These are phyloP conservation scores for Rhombomys opimus DNA, from an alignment of 2,113 vertebrate genomes.

Conservation along the genomic window DNA sequence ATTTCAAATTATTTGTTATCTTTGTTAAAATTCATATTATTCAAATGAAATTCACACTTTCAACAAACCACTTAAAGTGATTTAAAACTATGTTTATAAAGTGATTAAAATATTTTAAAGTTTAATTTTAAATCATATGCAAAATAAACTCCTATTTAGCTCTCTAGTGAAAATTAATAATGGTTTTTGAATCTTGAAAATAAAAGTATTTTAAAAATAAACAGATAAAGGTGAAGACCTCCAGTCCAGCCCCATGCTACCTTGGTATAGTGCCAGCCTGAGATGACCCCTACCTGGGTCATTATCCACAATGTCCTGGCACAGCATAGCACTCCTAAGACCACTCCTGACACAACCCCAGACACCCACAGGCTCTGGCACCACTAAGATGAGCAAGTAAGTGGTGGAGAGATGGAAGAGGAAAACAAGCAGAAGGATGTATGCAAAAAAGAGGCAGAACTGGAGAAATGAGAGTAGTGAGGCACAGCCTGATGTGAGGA, in stretches of 20 bases:
- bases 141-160: not conserved
- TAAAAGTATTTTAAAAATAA: not conserved
- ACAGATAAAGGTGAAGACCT: not conserved
- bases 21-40: not conserved
- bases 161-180: not conserved
- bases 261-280: not conserved
- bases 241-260: not conserved
- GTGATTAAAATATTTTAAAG: not conserved
- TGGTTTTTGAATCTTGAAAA: not conserved
- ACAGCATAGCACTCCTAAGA: not conserved
- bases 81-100: not conserved
- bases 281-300: too few species aligned
- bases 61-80: not conserved
- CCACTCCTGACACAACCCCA: not conserved
- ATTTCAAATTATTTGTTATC: not conserved
- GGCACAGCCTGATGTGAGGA: not conserved
- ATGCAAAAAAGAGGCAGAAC: not conserved
- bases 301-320: too few species aligned
- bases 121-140: not conserved
- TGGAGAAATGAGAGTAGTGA: not conserved
- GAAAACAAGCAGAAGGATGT: not conserved
- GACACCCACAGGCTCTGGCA: not conserved
- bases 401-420: not conserved
- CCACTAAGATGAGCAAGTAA: not conserved
- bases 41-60: slow-evolving; percentile 48